Evolutionary conservation across 2,797 vertebrate species (phyloP), one percentile per base, ranked within the genome.

Genomic region (Tangara arthus): DNA sequence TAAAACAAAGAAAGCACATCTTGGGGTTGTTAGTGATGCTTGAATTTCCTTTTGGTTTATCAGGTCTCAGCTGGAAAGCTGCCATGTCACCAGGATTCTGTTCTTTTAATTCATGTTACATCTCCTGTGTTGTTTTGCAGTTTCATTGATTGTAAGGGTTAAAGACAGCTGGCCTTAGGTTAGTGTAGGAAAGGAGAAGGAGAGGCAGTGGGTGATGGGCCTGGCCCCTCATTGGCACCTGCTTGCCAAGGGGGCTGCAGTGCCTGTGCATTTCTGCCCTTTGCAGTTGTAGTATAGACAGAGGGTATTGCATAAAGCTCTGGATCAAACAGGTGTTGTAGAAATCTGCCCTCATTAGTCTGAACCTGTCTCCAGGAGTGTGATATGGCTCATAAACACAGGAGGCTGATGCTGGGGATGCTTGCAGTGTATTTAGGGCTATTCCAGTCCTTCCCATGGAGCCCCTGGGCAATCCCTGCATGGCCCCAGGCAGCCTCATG

Each of bases 1-100:
- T 68, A 89, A 95, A 87, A 91, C 75, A 92, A 89, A 97, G 93
- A 95, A 93, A 56, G 26, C 37, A 69, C 30, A 56, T 32, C 49
- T 52, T 82, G 42, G 91, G 28, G n/a, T 55, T 83, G 32, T 80
- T 78, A 77, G 44, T 53, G 5, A 35, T 83, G 35, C 86, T 93
- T 89, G 50, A 59, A 61, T 90, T 90, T 77, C 90, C 59, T 68
- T 85, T 83, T 56, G 27, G 27, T 71, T 60, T 80, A 49, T 96
- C 42, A 19, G 35, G 37, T 87, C n/a, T 50, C 34, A 65, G 24
- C 28, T 63, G 27, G 65, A 95, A 90, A 90, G 59, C 47, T 66
- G 47, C 35, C 18, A 3, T 24, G 16, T 82, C 66, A 76, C 65
- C 6, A 5, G 24, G 13, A 6, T 79, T 76, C 73, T 2, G 0